A percentile compares a stretch with the other conserved stretches of the same genome.
Conservation (phyloP, 2,113 vertebrate species). For the Stegostoma tigrinum region DNA sequence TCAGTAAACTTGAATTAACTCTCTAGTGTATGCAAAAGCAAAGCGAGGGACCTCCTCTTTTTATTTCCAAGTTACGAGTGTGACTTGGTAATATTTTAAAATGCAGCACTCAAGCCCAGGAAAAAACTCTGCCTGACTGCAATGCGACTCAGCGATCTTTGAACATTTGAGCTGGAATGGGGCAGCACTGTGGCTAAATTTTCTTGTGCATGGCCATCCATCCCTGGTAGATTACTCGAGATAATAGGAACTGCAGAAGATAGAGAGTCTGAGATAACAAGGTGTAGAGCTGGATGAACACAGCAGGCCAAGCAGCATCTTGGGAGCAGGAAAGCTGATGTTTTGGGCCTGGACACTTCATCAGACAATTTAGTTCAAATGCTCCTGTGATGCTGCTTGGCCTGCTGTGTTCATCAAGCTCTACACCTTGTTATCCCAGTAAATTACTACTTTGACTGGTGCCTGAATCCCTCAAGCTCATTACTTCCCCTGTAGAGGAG, state of each 20-base stretch:
- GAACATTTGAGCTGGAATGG: background rate
- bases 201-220: background rate
- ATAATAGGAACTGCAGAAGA: no score
- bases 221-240: background rate
- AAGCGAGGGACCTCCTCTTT: background rate
- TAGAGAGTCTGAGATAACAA: no score
- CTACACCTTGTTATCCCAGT: no score
- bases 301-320: no score
- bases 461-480: background rate
- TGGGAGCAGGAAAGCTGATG: no score
- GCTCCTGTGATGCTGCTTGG: no score
- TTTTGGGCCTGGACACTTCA: no score
- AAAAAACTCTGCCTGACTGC: background rate
- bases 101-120: background rate
- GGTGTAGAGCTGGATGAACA: no score
- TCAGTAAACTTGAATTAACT: background rate
- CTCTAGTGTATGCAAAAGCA: background rate
- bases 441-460: background rate
- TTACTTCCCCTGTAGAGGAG: background rate
- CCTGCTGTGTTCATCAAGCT: no score
- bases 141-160: background rate
- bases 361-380: no score
- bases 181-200: background rate
- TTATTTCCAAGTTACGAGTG: background rate
- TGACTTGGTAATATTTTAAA: background rate